phyloP scores from a whole-genome alignment of 2,797 vertebrate species.

The Gymnoscopelus microlampas region DNA sequence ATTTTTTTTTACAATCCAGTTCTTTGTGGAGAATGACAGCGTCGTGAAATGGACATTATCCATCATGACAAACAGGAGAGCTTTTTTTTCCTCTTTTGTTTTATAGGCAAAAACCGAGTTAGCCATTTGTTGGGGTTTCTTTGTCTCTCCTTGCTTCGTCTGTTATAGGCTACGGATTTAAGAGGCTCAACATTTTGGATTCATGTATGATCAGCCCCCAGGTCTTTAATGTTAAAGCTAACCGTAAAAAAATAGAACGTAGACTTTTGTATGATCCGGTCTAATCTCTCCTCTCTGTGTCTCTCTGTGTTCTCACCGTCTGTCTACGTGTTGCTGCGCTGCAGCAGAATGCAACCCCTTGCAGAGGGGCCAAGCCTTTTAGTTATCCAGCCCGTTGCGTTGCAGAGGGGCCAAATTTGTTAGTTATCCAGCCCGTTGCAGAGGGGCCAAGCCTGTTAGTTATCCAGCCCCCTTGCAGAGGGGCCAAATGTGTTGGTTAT shows the following conservation, averaged over 20 bases:
- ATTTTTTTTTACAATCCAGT: slow-evolving; percentile 65
- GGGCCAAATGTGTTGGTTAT: slow-evolving; percentile 51
- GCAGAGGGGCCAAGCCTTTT: slow-evolving; percentile 51
- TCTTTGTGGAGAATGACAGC: slow-evolving; percentile 70
- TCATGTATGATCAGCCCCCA: slow-evolving; percentile 61
- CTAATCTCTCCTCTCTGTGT: slow-evolving; percentile 52
- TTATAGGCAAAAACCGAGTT: slow-evolving; percentile 66
- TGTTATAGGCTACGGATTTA: slow-evolving; percentile 39
- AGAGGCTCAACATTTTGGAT: slow-evolving; percentile 56
- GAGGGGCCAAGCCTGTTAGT: slow-evolving; percentile 53
- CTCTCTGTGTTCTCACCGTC: slow-evolving; percentile 60
- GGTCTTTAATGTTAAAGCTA: slow-evolving; percentile 69
- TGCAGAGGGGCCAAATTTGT: slow-evolving; percentile 50
- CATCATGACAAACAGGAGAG: slow-evolving; percentile 68
- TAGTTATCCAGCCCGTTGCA: slow-evolving; percentile 56
- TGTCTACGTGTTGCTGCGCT: slow-evolving; percentile 65
- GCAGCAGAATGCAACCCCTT: slow-evolving; percentile 61
- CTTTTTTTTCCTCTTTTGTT: slow-evolving; percentile 69
- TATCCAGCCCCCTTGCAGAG: slow-evolving; percentile 54
- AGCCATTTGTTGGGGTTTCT: slow-evolving; percentile 33
- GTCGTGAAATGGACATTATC: slow-evolving; percentile 70
- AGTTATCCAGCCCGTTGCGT: slow-evolving; percentile 43
- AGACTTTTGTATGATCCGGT: slow-evolving; percentile 70
- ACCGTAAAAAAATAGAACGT: slow-evolving; percentile 80
- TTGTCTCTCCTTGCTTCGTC: slow-evolving; percentile 18